phyloP scores from a whole-genome alignment of 2,797 vertebrate species.

The Arnoldichthys spilopterus region DNA sequence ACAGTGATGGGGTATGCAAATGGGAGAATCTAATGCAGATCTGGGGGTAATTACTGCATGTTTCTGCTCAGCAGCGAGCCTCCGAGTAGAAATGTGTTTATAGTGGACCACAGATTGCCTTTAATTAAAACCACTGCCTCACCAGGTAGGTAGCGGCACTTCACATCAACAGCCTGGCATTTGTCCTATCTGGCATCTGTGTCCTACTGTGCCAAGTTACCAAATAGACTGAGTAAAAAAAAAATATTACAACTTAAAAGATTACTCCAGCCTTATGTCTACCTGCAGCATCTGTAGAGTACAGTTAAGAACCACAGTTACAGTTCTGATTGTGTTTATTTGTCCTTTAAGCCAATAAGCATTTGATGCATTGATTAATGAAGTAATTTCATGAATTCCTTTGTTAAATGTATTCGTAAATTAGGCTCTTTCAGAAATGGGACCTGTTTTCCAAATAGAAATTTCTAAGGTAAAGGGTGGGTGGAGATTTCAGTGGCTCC shows the following conservation, averaged over 20 bases:
- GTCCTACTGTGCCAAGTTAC: not conserved
- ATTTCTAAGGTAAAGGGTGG: too few relatives aligned
- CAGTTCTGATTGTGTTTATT: not conserved
- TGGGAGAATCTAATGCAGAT: constrained; percentile 12
- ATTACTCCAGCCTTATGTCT: not conserved
- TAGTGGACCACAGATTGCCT: constrained; percentile 24
- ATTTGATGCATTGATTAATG: too few relatives aligned
- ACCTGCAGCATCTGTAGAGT: not conserved
- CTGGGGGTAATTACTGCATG: constrained; percentile 35
- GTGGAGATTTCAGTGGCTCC: too few relatives aligned
- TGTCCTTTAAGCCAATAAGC: too few relatives aligned
- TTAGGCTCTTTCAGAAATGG: too few relatives aligned
- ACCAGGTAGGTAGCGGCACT: not conserved
- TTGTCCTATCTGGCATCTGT: not conserved
- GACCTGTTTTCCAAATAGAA: too few relatives aligned
- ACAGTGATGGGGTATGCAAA: constrained; percentile 8
- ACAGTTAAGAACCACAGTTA: not conserved
- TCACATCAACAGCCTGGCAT: constrained; percentile 15
- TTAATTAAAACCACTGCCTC: constrained; percentile 40
- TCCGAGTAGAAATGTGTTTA: constrained; percentile 12
- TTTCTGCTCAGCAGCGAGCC: constrained; percentile 12
- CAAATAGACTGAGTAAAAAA: not conserved
- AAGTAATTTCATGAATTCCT: too few relatives aligned
- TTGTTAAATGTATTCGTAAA: too few relatives aligned
- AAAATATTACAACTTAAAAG: not conserved